phyloP scores from a whole-genome alignment of 2,888 invertebrate species.

The Hirtodrosophila duncani region DNA sequence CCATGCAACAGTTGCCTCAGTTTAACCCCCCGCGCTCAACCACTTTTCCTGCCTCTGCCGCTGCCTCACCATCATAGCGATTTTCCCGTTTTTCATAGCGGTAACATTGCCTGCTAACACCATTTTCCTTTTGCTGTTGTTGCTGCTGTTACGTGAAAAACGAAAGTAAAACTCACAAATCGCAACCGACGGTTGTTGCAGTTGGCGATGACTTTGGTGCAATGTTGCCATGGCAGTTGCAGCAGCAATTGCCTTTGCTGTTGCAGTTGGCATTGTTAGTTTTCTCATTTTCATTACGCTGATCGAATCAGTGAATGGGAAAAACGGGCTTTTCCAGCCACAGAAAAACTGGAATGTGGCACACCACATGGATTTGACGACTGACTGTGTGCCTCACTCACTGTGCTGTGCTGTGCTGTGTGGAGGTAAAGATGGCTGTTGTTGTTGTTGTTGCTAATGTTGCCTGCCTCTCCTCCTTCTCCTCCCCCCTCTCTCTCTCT shows the following conservation, averaged over 20 bases:
- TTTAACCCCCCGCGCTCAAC: constrained; percentile 16
- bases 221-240: constrained; percentile 38
- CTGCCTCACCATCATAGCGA: constrained; percentile 1
- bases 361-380: constrained; percentile 22
- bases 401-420: constrained; percentile 29
- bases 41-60: not conserved
- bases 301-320: constrained; percentile 70
- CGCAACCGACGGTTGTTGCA: constrained; percentile 17
- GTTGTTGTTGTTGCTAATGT: constrained; percentile 34
- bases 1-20: constrained; percentile 50
- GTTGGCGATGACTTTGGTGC: constrained; percentile 45
- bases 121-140: constrained; percentile 66
- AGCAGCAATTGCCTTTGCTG: constrained; percentile 34
- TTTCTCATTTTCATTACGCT: constrained; percentile 53
- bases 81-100: constrained; percentile 15
- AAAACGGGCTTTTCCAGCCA: constrained; percentile 60
- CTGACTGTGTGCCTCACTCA: no score
- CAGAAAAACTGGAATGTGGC: constrained; percentile 64
- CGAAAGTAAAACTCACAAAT: constrained; percentile 67
- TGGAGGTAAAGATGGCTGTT: constrained; percentile 66
- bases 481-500: constrained; percentile 8
- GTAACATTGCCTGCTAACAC: constrained; percentile 69
- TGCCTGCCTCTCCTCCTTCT: constrained; percentile 10
- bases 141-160: constrained; percentile 60
- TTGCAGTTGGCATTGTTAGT: constrained; percentile 66